These are phyloP conservation scores for Baccha elongata DNA, from an alignment of 2,888 invertebrate species.

Conservation along the genomic window DNA sequence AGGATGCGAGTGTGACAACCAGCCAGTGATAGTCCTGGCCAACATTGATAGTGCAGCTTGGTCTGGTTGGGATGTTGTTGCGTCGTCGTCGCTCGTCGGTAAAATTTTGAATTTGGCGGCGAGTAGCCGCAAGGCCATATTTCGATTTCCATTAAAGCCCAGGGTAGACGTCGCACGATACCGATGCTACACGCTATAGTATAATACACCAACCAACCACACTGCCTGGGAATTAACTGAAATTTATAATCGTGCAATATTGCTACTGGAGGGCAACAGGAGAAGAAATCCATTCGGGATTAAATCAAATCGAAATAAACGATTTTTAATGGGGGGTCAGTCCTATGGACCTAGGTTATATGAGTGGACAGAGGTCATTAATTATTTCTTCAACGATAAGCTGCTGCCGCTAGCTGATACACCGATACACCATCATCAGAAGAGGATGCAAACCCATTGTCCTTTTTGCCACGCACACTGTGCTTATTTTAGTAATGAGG, in stretches of 20 bases:
- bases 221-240: constrained; percentile 80
- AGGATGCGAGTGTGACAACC: constrained; percentile 58
- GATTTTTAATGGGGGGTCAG: constrained; percentile 80
- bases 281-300: constrained; percentile 81
- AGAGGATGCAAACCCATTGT: constrained; percentile 35
- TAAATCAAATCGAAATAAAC: constrained; percentile 83
- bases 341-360: constrained; percentile 21
- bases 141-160: constrained; percentile 73
- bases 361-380: constrained; percentile 79
- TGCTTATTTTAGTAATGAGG: constrained; percentile 36
- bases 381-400: constrained; percentile 81
- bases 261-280: constrained; percentile 60
- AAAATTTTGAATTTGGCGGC: constrained; percentile 67
- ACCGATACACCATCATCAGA: constrained; percentile 19
- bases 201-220: constrained; percentile 47
- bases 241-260: constrained; percentile 81
- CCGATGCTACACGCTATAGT: constrained; percentile 23
- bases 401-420: constrained; percentile 44
- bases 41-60: constrained; percentile 57
- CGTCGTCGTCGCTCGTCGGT: constrained; percentile 10
- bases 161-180: constrained; percentile 36
- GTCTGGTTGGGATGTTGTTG: constrained; percentile 25
- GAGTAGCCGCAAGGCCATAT: constrained; percentile 73
- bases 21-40: constrained; percentile 62
- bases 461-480: constrained; percentile 1